Evolutionary conservation across 2,113 vertebrate species (phyloP).

Genomic region (Laterallus jamaicensis): DNA sequence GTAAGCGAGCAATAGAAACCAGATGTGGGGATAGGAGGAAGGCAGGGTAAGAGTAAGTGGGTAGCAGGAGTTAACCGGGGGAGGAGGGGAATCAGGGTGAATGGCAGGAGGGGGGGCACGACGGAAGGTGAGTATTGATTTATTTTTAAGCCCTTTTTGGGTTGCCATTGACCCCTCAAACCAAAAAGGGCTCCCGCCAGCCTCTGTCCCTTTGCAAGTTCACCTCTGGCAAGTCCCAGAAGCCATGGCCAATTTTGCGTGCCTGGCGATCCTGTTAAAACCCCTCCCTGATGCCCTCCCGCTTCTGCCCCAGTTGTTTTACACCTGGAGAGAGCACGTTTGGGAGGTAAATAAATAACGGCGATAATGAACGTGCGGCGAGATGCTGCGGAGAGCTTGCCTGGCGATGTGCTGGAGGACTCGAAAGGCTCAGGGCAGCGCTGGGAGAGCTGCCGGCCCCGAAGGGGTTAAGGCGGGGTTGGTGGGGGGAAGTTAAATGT

Average conservation of each 20-base stretch:
- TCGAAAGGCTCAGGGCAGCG: neutral
- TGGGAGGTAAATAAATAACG: neutral
- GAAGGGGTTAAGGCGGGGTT: neutral
- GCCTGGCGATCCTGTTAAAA: neutral
- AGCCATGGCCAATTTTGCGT: neutral
- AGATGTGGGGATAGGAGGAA: conserved; percentile 70
- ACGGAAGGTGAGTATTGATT: conserved; percentile 16
- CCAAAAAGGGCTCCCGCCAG: neutral
- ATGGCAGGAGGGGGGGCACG: neutral
- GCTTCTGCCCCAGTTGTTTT: neutral
- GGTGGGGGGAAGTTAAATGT: neutral
- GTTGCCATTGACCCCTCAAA: neutral
- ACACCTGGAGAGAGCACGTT: neutral
- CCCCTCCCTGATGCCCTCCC: neutral
- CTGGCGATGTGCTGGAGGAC: neutral
- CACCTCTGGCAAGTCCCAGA: neutral
- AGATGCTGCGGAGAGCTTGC: neutral
- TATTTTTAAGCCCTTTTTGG: conserved; percentile 9
- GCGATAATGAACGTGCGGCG: neutral
- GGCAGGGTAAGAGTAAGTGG: conserved; percentile 27
- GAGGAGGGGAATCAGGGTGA: conserved; percentile 49
- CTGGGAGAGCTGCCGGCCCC: neutral
- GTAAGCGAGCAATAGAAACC: conserved; percentile 76
- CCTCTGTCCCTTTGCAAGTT: neutral
- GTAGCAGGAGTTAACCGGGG: conserved; percentile 50